Percentiles rank a stretch among this genome's conserved stretches.
phyloP scores from a whole-genome alignment of 2,113 vertebrate species.

The Passer montanus region DNA sequence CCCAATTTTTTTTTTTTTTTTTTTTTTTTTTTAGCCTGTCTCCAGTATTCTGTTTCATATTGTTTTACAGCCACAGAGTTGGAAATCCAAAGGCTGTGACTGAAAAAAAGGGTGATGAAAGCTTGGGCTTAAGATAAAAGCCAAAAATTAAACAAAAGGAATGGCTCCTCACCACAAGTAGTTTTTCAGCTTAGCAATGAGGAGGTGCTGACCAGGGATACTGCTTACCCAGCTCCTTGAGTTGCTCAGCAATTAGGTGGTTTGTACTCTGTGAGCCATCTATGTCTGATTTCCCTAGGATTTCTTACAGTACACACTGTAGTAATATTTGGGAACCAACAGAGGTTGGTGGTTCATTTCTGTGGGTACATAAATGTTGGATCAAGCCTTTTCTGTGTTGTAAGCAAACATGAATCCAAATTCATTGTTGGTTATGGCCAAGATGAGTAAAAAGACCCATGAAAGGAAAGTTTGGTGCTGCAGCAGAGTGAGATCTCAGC shows the following conservation, averaged over 20 bases:
- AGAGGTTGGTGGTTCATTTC: slow-evolving; percentile 16
- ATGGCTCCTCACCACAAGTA: not conserved
- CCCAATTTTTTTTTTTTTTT: not conserved
- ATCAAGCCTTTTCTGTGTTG: not conserved
- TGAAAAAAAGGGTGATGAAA: not conserved
- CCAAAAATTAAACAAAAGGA: slow-evolving; percentile 29
- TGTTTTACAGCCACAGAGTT: not conserved
- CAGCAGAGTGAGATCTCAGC: not conserved
- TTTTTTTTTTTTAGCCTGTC: not conserved
- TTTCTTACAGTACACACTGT: not conserved
- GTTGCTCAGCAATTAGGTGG: slow-evolving; percentile 25
- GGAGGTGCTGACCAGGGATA: slow-evolving; percentile 4
- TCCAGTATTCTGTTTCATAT: not conserved
- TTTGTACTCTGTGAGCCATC: not conserved
- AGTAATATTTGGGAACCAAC: not conserved
- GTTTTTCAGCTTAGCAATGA: slow-evolving; percentile 5
- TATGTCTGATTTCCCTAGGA: not conserved
- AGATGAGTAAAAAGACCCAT: not conserved
- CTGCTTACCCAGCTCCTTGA: not conserved
- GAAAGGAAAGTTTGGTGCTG: not conserved
- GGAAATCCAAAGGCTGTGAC: not conserved
- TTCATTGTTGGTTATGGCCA: not conserved
- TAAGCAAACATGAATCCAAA: not conserved
- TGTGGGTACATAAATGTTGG: not conserved
- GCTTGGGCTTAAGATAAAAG: slow-evolving; percentile 20